Base-by-base conservation (phyloP, 1,140 invertebrate species). In the Subanguina moxae region DNA sequence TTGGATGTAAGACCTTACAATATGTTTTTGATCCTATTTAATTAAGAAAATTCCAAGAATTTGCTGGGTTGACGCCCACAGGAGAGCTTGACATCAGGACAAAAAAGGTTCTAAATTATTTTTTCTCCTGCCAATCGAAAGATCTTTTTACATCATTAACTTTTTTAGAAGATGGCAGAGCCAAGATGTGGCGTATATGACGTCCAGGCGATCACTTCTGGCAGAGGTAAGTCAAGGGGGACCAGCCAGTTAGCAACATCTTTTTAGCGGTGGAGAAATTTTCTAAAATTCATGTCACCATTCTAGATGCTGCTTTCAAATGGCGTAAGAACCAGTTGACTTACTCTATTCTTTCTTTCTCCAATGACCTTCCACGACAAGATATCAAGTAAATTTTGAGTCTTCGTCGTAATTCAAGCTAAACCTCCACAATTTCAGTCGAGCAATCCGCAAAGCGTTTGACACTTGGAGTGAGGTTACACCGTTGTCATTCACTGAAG, bases 1-100 rank as follows among this genome's bases (percentile, higher is more conserved):
- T 72, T 15, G 68, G 52, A 11, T 58, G 9, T 19, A 23, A 13
- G 23, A 64, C 23, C 43, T 25, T 5, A 45, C 32, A n/a, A 48
- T 15, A n/a, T 48, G 17, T 48, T 45, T 63, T 3, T 32, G 15
- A 25, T 17, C 13, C 43, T 9, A 48, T 64, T 64, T 65, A n/a
- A 9, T 70, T 27, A 43, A 61, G 78, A 27, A 82, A 80, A 63
- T 80, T 80, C 70, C 78, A 80, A 71, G 78, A 80, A 62, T 80
- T 80, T 72, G 78, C 78, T 9, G 78, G 78, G 15, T 52, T 80
- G 23, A 43, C 56, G 9, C 58, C 67, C 48, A 80, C 78, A n/a
- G 78, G 78, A 43, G 62, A 69, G 43, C 48, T 80, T 23, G 81
- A 83, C 56, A 57, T 66, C 9, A 43, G 64, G 38, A 80, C 78